phyloP scores from a whole-genome alignment of 2,113 vertebrate genomes.

The Phrynosoma blainvillii region DNA sequence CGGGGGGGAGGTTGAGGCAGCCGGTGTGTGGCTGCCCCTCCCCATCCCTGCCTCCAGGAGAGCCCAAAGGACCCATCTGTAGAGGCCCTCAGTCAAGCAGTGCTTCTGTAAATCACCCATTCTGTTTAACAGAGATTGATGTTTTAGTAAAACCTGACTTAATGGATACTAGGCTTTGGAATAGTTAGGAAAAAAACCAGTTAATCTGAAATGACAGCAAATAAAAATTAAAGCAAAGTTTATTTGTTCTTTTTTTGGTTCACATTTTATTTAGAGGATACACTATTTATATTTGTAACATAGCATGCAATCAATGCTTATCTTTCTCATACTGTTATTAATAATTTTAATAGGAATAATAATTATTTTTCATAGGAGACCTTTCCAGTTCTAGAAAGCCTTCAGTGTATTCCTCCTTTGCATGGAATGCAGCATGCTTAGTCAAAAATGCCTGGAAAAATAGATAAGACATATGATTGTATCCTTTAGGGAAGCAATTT shows the following conservation, averaged over 20 bases:
- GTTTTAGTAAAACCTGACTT: neutral
- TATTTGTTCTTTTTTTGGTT: neutral
- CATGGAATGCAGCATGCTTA: constrained; percentile 20
- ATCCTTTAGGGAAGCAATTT: constrained; percentile 24
- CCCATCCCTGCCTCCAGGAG: no score
- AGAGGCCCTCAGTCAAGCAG: no score
- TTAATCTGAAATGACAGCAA: neutral
- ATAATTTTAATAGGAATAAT: constrained; percentile 10
- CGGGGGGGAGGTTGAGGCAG: no score
- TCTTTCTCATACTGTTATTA: neutral
- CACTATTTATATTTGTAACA: neutral
- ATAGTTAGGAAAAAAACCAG: neutral
- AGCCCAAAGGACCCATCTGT: no score
- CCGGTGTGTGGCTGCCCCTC: no score
- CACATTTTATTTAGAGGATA: no score
- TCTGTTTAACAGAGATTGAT: neutral
- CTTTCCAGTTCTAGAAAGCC: neutral
- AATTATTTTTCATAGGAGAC: neutral
- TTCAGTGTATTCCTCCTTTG: neutral
- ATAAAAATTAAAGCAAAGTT: neutral
- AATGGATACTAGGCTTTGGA: neutral
- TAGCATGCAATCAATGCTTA: neutral
- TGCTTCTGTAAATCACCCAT: neutral
- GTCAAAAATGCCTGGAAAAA: constrained; percentile 13
- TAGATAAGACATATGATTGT: constrained; percentile 27